phyloP scores from a whole-genome alignment of 2,888 invertebrate genomes.

The Erebia ligea region DNA sequence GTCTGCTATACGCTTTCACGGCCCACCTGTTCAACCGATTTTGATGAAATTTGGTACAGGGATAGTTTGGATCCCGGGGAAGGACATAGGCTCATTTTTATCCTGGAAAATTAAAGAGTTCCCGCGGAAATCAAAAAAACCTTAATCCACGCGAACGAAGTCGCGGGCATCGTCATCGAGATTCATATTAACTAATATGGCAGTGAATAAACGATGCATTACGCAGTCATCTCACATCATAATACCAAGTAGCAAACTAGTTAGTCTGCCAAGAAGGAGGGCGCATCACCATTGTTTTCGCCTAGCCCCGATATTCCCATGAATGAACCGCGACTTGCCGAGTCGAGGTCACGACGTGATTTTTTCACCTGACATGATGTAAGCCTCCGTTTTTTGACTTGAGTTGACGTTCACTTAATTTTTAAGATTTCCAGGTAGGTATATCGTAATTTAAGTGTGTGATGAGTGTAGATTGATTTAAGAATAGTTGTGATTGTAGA shows the following conservation, averaged over 20 bases:
- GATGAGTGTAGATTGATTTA: background rate
- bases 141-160: too few species aligned
- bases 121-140: too few species aligned
- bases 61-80: too few species aligned
- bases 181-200: too few species aligned
- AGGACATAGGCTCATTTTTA: too few species aligned
- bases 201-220: background rate
- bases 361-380: conserved; percentile 76
- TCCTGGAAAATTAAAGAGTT: too few species aligned
- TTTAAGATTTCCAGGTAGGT: background rate
- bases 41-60: too few species aligned
- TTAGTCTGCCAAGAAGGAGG: conserved; percentile 4
- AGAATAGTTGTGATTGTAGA: conserved; percentile 25
- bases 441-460: background rate
- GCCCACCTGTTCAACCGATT: too few species aligned
- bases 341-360: conserved; percentile 69
- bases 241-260: background rate
- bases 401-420: conserved; percentile 49
- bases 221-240: conserved; percentile 6
- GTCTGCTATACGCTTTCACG: too few species aligned
- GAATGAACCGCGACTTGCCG: conserved; percentile 58
- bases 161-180: too few species aligned
- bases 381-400: conserved; percentile 57
- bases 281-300: conserved; percentile 62
- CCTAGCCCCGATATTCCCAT: conserved; percentile 67